These are phyloP conservation scores for Littorina saxatilis DNA, from an alignment of 1,140 invertebrate species.

Conservation along the genomic window DNA sequence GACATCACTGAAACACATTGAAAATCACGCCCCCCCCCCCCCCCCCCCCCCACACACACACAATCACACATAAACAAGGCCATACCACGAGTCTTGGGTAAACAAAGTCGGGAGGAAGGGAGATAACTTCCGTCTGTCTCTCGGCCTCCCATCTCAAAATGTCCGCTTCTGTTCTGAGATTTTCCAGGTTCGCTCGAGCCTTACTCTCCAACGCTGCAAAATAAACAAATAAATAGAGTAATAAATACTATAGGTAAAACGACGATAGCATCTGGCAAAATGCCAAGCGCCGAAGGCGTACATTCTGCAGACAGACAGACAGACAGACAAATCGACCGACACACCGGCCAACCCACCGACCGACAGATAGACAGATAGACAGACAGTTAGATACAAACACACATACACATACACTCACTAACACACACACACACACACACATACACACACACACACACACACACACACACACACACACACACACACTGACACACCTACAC, in stretches of 20 bases:
- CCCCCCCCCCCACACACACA: background rate
- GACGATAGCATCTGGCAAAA: no score
- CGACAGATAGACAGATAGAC: no score
- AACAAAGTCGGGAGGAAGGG: background rate
- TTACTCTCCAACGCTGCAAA: no score
- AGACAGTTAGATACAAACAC: background rate
- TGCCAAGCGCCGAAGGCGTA: no score
- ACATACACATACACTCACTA: background rate
- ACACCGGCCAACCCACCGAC: no score
- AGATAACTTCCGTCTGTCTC: background rate
- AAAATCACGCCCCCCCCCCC: no score
- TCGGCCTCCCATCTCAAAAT: background rate
- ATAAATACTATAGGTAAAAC: no score
- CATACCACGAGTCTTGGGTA: background rate
- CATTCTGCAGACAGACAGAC: no score
- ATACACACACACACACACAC: slow-evolving; percentile 1
- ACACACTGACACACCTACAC: slow-evolving; percentile 4
- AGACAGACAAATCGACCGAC: no score
- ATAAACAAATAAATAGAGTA: no score
- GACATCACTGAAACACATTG: no score
- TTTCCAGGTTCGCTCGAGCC: background rate
- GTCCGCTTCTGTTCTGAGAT: background rate
- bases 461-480: slow-evolving; percentile 5
- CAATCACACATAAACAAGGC: background rate
- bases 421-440: slow-evolving; percentile 20